Conservation (phyloP, 2,797 vertebrate species). For the Tokudaia tokunoshimensis region DNA sequence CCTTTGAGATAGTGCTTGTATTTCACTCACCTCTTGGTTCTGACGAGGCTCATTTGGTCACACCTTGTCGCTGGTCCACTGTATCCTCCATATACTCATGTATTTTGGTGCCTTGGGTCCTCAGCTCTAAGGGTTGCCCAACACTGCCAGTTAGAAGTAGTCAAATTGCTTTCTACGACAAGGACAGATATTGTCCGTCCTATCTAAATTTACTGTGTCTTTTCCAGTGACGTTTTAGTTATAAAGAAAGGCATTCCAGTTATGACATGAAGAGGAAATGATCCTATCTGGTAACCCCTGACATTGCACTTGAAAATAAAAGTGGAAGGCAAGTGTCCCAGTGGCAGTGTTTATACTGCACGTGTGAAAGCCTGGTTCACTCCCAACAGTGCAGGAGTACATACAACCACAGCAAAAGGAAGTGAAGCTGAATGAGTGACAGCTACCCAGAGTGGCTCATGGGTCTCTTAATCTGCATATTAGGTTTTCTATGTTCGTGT, state of each 20-base stretch:
- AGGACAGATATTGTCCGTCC: neutral
- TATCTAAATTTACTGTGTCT: neutral
- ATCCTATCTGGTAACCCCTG: conserved; percentile 2
- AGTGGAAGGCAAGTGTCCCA: neutral
- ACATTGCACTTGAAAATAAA: conserved; percentile 7
- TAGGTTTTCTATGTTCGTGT: neutral
- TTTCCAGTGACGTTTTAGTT: conserved; percentile 37
- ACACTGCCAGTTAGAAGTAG: conserved; percentile 1
- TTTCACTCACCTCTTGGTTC: neutral
- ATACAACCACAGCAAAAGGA: neutral
- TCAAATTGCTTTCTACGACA: conserved; percentile 27
- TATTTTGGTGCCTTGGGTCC: conserved; percentile 15
- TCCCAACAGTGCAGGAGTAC: neutral
- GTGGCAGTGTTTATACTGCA: neutral
- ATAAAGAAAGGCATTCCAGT: conserved; percentile 40
- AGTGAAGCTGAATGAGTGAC: neutral
- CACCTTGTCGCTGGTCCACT: neutral
- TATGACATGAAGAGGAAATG: conserved; percentile 22
- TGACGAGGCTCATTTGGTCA: neutral
- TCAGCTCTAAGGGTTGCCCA: conserved; percentile 4
- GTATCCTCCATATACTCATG: neutral
- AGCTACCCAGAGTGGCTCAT: neutral
- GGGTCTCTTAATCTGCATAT: conserved; percentile 1
- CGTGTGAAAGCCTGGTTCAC: too few relatives aligned
- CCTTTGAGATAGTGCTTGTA: conserved; percentile 24